These are phyloP conservation scores for Leuctra nigra DNA, from an alignment of 2,888 invertebrate species.

Conservation along the genomic window DNA sequence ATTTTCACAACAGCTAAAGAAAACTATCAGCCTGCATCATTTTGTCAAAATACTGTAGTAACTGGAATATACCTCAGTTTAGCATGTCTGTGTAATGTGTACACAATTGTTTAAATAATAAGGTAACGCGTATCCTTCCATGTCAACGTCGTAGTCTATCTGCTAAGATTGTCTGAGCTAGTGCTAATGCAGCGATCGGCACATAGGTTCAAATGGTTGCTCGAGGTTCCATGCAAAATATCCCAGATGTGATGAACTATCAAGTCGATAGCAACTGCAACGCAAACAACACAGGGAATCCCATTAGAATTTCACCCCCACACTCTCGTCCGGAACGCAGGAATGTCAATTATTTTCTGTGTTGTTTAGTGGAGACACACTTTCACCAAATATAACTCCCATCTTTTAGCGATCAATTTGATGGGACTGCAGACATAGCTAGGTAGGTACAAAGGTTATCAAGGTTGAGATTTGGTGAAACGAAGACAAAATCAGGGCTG, in stretches of 20 bases:
- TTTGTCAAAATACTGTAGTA: background rate
- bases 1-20: too few relatives aligned
- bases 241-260: slow-evolving; percentile 99
- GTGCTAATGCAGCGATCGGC: slow-evolving; percentile 25
- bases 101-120: too few relatives aligned
- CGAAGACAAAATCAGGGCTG: too few relatives aligned
- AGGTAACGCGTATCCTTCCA: background rate
- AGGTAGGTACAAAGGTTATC: too few relatives aligned
- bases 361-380: too few relatives aligned
- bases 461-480: too few relatives aligned
- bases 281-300: slow-evolving; percentile 42
- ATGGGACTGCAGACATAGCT: too few relatives aligned
- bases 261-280: slow-evolving; percentile 98
- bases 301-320: slow-evolving; percentile 5
- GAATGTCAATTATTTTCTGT: too few relatives aligned
- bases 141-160: slow-evolving; percentile 29
- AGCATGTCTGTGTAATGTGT: too few relatives aligned
- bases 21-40: too few relatives aligned
- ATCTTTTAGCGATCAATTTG: too few relatives aligned
- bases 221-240: slow-evolving; percentile 58
- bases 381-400: too few relatives aligned
- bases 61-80: background rate
- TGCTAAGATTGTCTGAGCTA: slow-evolving; percentile 40
- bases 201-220: slow-evolving; percentile 23
- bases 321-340: background rate